phyloP scores from a whole-genome alignment of 2,888 invertebrate species.

The Drosophila setosimentum region DNA sequence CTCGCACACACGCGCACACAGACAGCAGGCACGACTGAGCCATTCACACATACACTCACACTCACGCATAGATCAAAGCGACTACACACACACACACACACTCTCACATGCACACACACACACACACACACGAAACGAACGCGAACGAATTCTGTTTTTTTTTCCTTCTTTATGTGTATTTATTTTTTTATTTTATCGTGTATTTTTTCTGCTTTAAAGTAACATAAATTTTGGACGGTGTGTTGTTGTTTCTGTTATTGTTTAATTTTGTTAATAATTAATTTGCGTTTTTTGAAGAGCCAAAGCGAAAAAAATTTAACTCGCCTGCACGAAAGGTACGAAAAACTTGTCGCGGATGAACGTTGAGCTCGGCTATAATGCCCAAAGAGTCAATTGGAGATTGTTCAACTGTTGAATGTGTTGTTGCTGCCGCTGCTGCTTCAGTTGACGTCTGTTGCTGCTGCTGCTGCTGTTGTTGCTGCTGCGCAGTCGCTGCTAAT shows the following conservation, averaged over 20 bases:
- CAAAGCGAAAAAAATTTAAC: slow-evolving; percentile 59
- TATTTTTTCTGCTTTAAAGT: slow-evolving; percentile 51
- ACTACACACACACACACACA: slow-evolving; percentile 24
- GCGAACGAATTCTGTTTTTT: slow-evolving; percentile 62
- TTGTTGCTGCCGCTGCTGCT: slow-evolving; percentile 49
- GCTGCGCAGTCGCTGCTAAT: slow-evolving; percentile 44
- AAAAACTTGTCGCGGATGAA: slow-evolving; percentile 83
- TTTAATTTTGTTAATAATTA: slow-evolving; percentile 27
- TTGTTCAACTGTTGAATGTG: slow-evolving; percentile 81
- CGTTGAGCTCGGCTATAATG: slow-evolving; percentile 81
- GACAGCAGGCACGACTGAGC: slow-evolving; percentile 28
- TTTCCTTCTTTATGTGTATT: slow-evolving; percentile 35
- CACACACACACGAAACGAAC: slow-evolving; percentile 54
- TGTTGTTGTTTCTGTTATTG: slow-evolving; percentile 1
- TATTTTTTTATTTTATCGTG: slow-evolving; percentile 22
- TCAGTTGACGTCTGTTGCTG: slow-evolving; percentile 30
- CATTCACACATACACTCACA: slow-evolving; percentile 24
- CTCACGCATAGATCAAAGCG: slow-evolving; percentile 19
- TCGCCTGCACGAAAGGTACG: slow-evolving; percentile 80
- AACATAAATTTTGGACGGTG: slow-evolving; percentile 5
- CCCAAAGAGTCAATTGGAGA: slow-evolving; percentile 82
- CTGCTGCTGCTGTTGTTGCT: slow-evolving; percentile 1
- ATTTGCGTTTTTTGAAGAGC: slow-evolving; percentile 31
- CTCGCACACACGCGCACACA: slow-evolving; percentile 17
- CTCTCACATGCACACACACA: slow-evolving; percentile 26